These are phyloP conservation scores for Phataginus tetradactyla DNA, from an alignment of 2,797 vertebrate genomes.

Conservation along the genomic window DNA sequence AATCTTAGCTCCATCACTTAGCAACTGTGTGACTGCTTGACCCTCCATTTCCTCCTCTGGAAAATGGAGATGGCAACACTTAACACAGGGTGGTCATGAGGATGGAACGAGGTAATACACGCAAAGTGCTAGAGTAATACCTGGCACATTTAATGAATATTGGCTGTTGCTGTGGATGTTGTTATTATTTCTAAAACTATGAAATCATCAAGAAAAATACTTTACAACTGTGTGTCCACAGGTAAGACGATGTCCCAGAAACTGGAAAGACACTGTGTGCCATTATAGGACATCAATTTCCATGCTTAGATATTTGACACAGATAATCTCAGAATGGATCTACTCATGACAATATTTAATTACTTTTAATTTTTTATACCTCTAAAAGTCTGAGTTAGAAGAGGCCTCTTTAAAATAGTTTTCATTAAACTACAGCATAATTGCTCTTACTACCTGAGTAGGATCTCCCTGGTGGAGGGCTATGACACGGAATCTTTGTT, in stretches of 20 bases:
- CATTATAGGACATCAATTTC: neutral
- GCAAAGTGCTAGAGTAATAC: neutral
- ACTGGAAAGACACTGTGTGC: neutral
- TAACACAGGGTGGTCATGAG: neutral
- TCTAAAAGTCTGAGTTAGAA: slow-evolving; percentile 12
- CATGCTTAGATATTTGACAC: neutral
- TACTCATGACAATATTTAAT: neutral
- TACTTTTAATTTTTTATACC: neutral
- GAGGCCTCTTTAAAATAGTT: neutral
- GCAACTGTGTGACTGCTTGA: neutral
- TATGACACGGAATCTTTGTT: slow-evolving; percentile 40
- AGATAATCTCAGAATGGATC: neutral
- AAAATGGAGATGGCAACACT: neutral
- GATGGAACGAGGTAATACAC: neutral
- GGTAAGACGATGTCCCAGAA: neutral
- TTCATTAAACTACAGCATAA: neutral
- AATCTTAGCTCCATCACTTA: neutral
- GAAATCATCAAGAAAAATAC: neutral
- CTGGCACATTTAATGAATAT: neutral
- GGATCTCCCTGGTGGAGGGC: neutral
- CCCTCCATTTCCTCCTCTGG: neutral
- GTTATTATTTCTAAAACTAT: neutral
- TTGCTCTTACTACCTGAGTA: slow-evolving; percentile 9
- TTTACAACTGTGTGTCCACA: neutral
- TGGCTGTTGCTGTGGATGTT: neutral